Base-by-base conservation (phyloP, 2,113 vertebrate species). In the Speoplatyrhinus poulsoni region DNA sequence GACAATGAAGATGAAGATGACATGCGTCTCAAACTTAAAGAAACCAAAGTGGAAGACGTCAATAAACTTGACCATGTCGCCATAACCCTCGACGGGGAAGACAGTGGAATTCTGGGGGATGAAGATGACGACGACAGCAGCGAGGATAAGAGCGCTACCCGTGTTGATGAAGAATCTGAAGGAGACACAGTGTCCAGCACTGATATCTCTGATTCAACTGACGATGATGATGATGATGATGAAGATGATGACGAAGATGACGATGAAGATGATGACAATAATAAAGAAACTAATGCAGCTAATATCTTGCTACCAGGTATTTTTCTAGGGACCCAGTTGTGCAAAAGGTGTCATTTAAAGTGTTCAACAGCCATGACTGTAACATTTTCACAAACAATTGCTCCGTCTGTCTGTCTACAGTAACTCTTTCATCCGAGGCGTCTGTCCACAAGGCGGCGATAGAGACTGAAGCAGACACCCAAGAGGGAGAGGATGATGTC, bases 81-180 rank as follows among this genome's bases (percentile, higher is more conserved):
- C 33, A 6, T 26, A 26, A 41, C 52, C 3, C 3, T 55, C 47
- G 75, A 65, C 10, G 79, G 62, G 1, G 83, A 75, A 12, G 89
- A 90, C 80, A 89, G 82, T 0, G 89, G 86, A 0, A 70, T 80
- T 53, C 49, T 87, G 16, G 88, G 72, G 2, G 88, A 86, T 15
- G 77, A 81, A 36, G 83, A 84, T 17, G 82, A 78, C 0, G 82
- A 78, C 0, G 74, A 79, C 0, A 72, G 82, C 1, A 71, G 80
- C 3, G 6, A n/a, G 2, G 10, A 48, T 13, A 36, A 57, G 15
- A 26, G 32, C 32, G 62, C 12, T 63, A 17, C 70, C 0, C 36
- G 57, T 12, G 70, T 62, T 1, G 84, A 87, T 12, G 76, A 81
- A 17, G 82, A 85, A 0, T 77, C 73, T 12, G 3, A 15, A 1